Base-by-base conservation (phyloP, 2,888 invertebrate species). In the Thera obeliscata region DNA sequence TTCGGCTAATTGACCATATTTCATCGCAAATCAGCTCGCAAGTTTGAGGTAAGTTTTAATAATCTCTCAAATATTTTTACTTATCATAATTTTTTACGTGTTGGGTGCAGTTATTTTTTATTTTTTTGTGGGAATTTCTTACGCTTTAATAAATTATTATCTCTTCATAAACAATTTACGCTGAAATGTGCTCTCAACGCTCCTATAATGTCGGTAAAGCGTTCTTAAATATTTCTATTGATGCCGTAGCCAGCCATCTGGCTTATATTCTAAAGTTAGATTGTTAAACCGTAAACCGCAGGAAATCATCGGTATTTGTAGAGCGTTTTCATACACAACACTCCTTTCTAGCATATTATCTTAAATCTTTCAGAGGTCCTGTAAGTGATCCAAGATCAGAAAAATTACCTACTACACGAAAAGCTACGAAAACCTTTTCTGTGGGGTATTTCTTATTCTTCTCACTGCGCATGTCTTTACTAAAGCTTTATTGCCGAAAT, bases 261-360 rank as follows among this genome's bases (percentile, higher is more conserved):
- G 93, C 88, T 90, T 90, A 87, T 88, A 90, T 91, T 91, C 93
- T 93, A 93, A 92, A 93, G 90, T 93, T 93, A 93, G 93, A 91
- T 89, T 90, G 89, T 89, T 88, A 90, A 91, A 91, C 91, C 90
- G 91, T 93, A 90, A 92, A 93, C 90, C 87, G 84, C 84, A 83
- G 84, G 84, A 86, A 88, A 88, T 88, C 88, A 87, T 86, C 86
- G 81, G 80, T 88, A 87, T 88, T 87, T 84, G 84, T 82, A 81
- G 85, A 83, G 74, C 80, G 70, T 78, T 84, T 79, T 79, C 77
- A 79, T 74, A 73, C 79, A 78, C 74, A 72, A 78, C 76, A 77
- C 72, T 75, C 75, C 67, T 77, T 76, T 78, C 33, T 41, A 56
- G 43, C 9, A 12, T 36, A 56, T 41, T 50, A 60, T 65, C 9